Percentiles rank a stretch among this genome's conserved stretches.
Evolutionary conservation across 2,888 invertebrate genomes (phyloP).

Genomic region (Sinotaia quadrata): DNA sequence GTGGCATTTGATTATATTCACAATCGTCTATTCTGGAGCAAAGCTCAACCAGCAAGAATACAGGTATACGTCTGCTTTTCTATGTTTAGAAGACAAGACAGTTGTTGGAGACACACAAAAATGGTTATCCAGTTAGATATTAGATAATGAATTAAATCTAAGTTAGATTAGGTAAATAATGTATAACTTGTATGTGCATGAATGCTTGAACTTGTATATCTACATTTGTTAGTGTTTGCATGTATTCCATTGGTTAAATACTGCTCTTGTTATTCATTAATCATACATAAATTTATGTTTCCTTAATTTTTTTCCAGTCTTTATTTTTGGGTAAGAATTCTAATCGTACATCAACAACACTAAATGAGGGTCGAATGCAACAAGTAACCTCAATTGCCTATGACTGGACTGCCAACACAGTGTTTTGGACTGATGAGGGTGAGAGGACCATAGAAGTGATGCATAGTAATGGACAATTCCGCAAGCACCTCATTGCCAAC

Average conservation of each 20-base stretch:
- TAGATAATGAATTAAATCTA: too few species aligned
- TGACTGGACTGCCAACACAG: slow-evolving; percentile 88
- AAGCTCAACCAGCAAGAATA: slow-evolving; percentile 32
- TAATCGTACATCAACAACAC: neutral
- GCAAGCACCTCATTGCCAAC: slow-evolving; percentile 82
- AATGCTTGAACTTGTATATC: neutral
- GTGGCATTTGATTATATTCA: slow-evolving; percentile 88
- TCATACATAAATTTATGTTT: too few species aligned
- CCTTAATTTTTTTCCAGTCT: too few species aligned
- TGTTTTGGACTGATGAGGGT: slow-evolving; percentile 88
- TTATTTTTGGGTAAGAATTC: too few species aligned
- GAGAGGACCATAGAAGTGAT: slow-evolving; percentile 89
- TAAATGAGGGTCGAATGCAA: slow-evolving; percentile 3
- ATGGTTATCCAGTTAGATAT: too few species aligned
- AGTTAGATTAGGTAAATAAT: too few species aligned
- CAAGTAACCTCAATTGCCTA: slow-evolving; percentile 79
- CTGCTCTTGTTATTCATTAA: too few species aligned
- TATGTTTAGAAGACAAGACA: too few species aligned
- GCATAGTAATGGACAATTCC: slow-evolving; percentile 82
- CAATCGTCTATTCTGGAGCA: slow-evolving; percentile 86
- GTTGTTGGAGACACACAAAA: too few species aligned
- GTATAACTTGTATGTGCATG: neutral
- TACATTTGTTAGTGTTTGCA: neutral
- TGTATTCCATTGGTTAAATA: neutral
- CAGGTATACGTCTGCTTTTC: neutral